Evolutionary conservation across 2,797 vertebrate species (phyloP).

Genomic region (Pteronotus mesoamericanus): DNA sequence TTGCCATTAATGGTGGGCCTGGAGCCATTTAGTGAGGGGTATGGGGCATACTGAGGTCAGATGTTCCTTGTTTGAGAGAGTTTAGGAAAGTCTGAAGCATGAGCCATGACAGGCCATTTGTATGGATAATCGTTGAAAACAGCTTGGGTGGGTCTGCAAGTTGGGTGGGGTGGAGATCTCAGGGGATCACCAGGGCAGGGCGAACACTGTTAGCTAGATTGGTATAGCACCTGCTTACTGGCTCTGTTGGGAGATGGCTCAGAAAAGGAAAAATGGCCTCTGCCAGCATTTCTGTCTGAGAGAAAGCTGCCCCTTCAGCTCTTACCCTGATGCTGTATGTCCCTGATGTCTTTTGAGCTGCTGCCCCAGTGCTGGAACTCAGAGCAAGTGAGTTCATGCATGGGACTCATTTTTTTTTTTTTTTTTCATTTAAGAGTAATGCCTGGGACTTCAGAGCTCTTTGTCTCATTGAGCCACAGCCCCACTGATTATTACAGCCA

Average conservation of each 20-base stretch:
- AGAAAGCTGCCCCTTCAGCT: background rate
- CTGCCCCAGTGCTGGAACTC: background rate
- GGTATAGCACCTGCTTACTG: background rate
- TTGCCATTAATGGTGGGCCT: background rate
- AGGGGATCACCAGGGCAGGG: background rate
- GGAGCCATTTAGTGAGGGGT: too few relatives aligned
- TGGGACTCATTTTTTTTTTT: too few relatives aligned
- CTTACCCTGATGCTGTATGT: background rate
- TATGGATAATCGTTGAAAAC: too few relatives aligned
- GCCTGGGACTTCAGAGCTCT: background rate
- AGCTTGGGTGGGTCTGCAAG: too few relatives aligned
- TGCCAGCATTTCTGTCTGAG: background rate
- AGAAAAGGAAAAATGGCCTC: background rate
- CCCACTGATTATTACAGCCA: background rate
- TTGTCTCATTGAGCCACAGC: background rate
- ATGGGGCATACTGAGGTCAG: too few relatives aligned
- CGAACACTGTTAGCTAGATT: background rate
- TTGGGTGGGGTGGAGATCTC: background rate
- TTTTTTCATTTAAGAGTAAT: background rate
- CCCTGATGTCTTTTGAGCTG: background rate
- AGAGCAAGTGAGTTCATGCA: background rate
- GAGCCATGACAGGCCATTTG: too few relatives aligned
- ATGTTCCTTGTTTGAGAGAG: background rate
- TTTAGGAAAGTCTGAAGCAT: background rate
- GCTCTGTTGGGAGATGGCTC: too few relatives aligned